Evolutionary conservation across 2,113 vertebrate genomes (phyloP), one percentile per base, ranked within the genome.

Genomic region (Pampusana beccarii): DNA sequence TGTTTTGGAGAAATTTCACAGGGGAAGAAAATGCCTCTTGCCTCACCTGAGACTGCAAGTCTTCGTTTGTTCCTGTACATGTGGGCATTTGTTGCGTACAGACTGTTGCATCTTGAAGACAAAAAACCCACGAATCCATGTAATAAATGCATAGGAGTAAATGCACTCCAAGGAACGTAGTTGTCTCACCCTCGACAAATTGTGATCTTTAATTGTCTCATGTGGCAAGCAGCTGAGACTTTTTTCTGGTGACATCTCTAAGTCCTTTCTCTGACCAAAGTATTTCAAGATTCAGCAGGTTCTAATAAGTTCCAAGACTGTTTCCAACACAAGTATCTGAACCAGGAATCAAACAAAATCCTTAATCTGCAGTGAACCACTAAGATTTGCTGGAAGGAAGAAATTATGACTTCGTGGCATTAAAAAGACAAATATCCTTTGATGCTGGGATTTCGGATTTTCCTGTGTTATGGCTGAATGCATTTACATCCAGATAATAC

Each of bases 221-320:
- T 64, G 73, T 97, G 94, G 85, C 70, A 62, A 81, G 70, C 80
- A 97, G 91, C 85, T 97, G 92, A 61, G 75, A 69, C 19, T 44
- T 81, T 86, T 92, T 77, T 31, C 36, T 89, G 66, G 29, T 62
- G 57, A 72, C 29, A 29, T 79, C 51, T 61, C 94, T 69, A 87
- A 84, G 57, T 74, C 69, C 18, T 58, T 60, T 83, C 62, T 78
- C 72, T 53, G 44, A 90, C 80, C 34, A 67, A 95, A 87, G 70
- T 11, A 7, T 50, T 71, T 71, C 28, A 87, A 94, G 89, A 88
- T 86, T 80, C 56, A 95, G 57, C 74, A 82, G 51, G 36, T 92
- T 97, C 93, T 87, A 91, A 69, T 88, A 88, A 91, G 54, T 86
- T 86, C 60, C 25, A 91, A 90, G 38, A 33, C 92, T 61, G 78